Base-by-base conservation (phyloP, 2,797 vertebrate species). In the Pempheris klunzingeri region DNA sequence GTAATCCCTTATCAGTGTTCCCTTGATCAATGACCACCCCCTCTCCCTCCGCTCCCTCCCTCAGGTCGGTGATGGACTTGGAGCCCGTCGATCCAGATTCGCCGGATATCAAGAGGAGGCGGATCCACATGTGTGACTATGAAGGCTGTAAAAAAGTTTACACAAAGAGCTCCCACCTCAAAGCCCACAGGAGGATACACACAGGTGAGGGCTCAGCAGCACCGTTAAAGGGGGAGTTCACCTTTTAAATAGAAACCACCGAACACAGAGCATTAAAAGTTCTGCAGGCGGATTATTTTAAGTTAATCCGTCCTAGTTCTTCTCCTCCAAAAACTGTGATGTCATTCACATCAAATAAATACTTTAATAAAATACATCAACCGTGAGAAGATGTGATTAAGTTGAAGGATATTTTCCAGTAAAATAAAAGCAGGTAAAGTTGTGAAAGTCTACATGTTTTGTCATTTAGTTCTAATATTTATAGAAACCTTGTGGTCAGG, bases 81-180 rank as follows among this genome's bases (percentile, higher is more conserved):
- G 94, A 95, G 92, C 87, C 90, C 32, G 72, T 76, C 0, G 95
- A 96, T 79, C 26, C 95, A 0, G 95, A 92, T 11, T 97, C 96
- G 0, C 96, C 97, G 0, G 97, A 98, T 81, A 89, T 97, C 85
- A 98, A 97, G 90, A 96, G 97, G 92, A 95, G 97, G 74, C 94
- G 97, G 65, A 97, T 98, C 90, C 97, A 99, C 92, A 97, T 97
- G 90, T 99, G 98, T 7, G 98, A 99, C 93, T 99, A 99, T 1
- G 97, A 97, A 41, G 98, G 98, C 87, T 99, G 98, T 92, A 97
- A 96, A 90, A 99, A 99, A 83, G 98, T 99, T 78, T 99, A 99
- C 92, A 99, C 98, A 68, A 99, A 99, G 93, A 99, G 98, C 82
- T 99, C 98, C 62, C 98, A 99, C 91, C 95, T 99, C 81, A 99